phyloP scores from a whole-genome alignment of 1,140 invertebrate species.

The Aphis gossypii region DNA sequence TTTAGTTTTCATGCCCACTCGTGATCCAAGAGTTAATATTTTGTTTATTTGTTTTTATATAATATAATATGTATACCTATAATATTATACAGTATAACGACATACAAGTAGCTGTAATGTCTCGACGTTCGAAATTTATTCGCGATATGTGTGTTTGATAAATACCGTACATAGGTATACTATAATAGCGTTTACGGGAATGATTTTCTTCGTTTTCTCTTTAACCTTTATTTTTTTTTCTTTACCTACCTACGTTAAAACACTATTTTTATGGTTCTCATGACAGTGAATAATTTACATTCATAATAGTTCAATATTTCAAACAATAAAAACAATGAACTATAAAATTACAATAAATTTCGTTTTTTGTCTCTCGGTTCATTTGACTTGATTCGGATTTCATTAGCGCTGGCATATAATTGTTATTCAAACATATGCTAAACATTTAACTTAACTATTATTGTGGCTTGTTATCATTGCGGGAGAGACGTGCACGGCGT shows the following conservation, averaged over 20 bases:
- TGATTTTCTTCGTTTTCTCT: neutral
- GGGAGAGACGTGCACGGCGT: neutral
- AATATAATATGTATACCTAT: neutral
- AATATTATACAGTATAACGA: neutral
- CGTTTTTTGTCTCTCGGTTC: neutral
- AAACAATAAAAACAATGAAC: neutral
- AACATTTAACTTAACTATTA: neutral
- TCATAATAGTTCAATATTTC: too few species aligned
- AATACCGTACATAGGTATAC: neutral
- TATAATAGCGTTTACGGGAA: neutral
- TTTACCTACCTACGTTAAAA: neutral
- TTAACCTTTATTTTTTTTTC: neutral
- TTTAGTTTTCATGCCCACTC: neutral
- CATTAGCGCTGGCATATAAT: neutral
- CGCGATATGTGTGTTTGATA: neutral
- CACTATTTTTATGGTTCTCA: neutral
- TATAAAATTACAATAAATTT: neutral
- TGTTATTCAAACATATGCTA: neutral
- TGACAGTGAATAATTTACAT: too few species aligned
- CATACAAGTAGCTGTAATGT: neutral
- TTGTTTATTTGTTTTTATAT: neutral
- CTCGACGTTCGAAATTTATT: neutral
- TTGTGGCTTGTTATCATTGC: neutral
- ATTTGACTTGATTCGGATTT: neutral
- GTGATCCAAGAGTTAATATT: conserved; percentile 24